Base-by-base conservation (phyloP, 37 sponge, comb jelly and placozoan genomes). In the Axinella damicornis region DNA sequence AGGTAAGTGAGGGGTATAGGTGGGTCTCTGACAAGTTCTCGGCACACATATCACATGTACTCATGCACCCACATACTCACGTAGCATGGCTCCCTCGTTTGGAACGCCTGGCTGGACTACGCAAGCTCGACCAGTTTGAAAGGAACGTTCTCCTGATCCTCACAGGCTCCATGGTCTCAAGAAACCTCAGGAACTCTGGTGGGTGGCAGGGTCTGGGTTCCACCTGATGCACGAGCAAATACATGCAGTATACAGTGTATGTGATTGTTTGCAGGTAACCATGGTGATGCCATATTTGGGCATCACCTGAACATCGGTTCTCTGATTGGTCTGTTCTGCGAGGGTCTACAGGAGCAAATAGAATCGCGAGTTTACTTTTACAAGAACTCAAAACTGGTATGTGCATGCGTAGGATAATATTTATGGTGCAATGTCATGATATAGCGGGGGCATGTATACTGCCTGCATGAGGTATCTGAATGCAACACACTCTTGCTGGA, bases 101-200 rank as follows among this genome's bases (percentile, higher is more conserved):
- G 31, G 93, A 93, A 81, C 59, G 82, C 19, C 88, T 93, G 2
- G 81, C 85, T 20, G 78, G 62, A 37, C 62, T 87, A 20, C 76
- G 86, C 40, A 28, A 62, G 28, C 63, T 93, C 65, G 78, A 87
- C 39, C 30, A 39, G 5, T 93, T 93, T 85, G 93, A 93, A 59
- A 93, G 80, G 79, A 89, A 89, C 21, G 82, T 84, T 17, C 57
- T 93, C 20, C 70, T 93, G 19, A 74, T 80, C 2, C 86, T 93
- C 13, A 85, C 78, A 34, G 89, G 93, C 15, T 84, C 87, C 33
- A 86, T 86, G 79, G 91, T 91, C 46, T 91, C 91, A 37, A 69
- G 79, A 32, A 91, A 91, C 64, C 70, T 91, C 21, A 65, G 87
- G 57, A 76, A 86, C 64, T 54, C 91, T 0, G 83, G 82, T 74